Percentiles rank a stretch among this genome's conserved stretches.
Conservation (phyloP, 2,113 vertebrate species). For the Dasypus novemcinctus region DNA sequence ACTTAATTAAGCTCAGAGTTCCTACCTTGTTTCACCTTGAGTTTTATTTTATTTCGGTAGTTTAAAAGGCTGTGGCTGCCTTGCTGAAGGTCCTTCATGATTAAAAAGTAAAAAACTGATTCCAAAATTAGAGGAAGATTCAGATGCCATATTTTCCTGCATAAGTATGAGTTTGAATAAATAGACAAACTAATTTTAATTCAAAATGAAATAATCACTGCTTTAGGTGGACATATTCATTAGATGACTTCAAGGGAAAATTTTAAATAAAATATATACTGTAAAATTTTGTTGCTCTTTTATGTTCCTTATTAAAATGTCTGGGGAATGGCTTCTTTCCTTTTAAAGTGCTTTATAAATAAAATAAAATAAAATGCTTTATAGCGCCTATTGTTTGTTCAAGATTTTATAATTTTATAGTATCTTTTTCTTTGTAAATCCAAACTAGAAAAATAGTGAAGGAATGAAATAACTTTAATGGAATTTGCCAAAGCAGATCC, state of each 20-base stretch:
- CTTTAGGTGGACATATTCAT: conserved; percentile 16
- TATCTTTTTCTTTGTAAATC: conserved; percentile 21
- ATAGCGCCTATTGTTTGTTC: not conserved
- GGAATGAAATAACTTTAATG: not conserved
- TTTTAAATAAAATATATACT: conserved; percentile 29
- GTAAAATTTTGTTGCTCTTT: not conserved
- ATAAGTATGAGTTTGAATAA: conserved; percentile 58
- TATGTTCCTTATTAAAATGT: conserved; percentile 28
- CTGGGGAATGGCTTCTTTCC: not conserved
- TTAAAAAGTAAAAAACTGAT: conserved; percentile 33
- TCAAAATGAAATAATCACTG: conserved; percentile 56
- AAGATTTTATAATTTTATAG: not conserved
- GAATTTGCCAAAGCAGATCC: not conserved
- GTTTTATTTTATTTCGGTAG: conserved; percentile 4
- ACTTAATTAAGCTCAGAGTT: not conserved
- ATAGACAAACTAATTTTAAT: conserved; percentile 60
- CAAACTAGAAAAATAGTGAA: conserved; percentile 33
- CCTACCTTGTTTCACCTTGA: not conserved
- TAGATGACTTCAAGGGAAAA: conserved; percentile 28
- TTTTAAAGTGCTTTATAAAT: conserved; percentile 21
- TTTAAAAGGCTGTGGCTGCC: not conserved
- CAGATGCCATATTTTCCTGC: not conserved
- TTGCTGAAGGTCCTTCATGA: conserved; percentile 35
- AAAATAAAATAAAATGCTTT: not conserved
- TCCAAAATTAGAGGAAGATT: conserved; percentile 40